Base-by-base conservation (phyloP, 2,888 invertebrate genomes). In the Pristionchus mayeri region DNA sequence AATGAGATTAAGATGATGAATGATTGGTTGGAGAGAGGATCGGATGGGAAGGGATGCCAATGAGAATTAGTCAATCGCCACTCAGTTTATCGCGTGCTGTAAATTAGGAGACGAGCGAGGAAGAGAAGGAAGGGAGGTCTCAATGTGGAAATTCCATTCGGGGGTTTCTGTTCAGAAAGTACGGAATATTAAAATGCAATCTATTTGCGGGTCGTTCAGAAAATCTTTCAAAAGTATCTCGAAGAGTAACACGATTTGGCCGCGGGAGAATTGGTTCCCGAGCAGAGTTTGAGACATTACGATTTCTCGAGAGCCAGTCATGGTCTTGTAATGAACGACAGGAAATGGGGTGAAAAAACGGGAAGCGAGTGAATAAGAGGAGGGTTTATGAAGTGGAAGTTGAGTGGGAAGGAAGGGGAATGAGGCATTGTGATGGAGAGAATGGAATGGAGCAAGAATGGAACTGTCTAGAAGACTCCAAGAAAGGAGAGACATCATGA, bases 371-470 rank as follows among this genome's bases (percentile, higher is more conserved):
- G 60, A 13, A 63, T 18, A 63, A 63, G 16, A 30, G 24, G 60
- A 34, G 34, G 34, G 60, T 63, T 63, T 34, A 63, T 63, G 60
- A 63, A 63, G 60, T 63, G 60, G 60, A 63, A 63, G 60, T 63
- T 63, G 60, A 63, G 60, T 63, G 60, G 60, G 30, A 63, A n/a
- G n/a, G n/a, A n/a, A 30, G 11, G 3, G 27, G 34, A 63, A 34
- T 63, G 34, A 30, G 27, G 27, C 60, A 63, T 63, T 63, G 60
- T 30, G 60, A 63, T 63, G 18, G 27, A 63, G 34, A 63, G 54
- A 54, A 21, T 21, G 21, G 54, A 54, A 54, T 54, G n/a, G 24
- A 54, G 24, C 24, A n/a, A 30, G 60, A 57, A 57, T 11, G 24
- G 34, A 34, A 63, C 60, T 63, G 60, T 63, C 30, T 30, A 27